phyloP scores from a whole-genome alignment of 2,113 vertebrate species.

The Rhineura floridana region DNA sequence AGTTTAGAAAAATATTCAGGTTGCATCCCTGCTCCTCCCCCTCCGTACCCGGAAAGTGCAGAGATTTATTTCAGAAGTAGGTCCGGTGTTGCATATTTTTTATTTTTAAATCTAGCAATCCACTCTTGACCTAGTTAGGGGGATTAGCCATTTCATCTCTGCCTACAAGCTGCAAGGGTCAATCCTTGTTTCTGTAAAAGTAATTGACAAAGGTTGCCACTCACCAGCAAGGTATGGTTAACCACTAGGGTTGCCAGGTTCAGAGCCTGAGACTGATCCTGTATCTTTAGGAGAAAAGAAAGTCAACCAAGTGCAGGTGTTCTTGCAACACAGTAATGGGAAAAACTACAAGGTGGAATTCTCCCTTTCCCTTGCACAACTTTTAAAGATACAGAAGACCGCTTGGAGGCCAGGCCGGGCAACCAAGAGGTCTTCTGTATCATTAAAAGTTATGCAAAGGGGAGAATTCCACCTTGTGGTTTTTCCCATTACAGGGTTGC shows the following conservation, averaged over 20 bases:
- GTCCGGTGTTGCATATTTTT: neutral
- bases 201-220: neutral
- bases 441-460: too few relatives aligned
- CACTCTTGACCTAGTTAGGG: constrained; percentile 62
- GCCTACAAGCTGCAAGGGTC: neutral
- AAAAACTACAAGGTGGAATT: too few relatives aligned
- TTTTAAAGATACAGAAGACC: too few relatives aligned
- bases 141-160: constrained; percentile 55
- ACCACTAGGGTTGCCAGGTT: neutral
- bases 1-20: constrained; percentile 38
- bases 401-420: too few relatives aligned
- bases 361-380: too few relatives aligned
- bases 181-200: neutral
- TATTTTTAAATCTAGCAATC: constrained; percentile 35
- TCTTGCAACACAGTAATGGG: too few relatives aligned
- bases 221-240: neutral
- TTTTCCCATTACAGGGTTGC: too few relatives aligned
- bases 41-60: fast-evolving
- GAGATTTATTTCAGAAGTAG: constrained; percentile 28
- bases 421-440: too few relatives aligned
- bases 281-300: too few relatives aligned
- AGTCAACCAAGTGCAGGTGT: too few relatives aligned
- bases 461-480: too few relatives aligned
- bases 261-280: too few relatives aligned
- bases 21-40: neutral